Conservation (phyloP, 2,113 vertebrate genomes). For the Marcusenius ussheri region DNA sequence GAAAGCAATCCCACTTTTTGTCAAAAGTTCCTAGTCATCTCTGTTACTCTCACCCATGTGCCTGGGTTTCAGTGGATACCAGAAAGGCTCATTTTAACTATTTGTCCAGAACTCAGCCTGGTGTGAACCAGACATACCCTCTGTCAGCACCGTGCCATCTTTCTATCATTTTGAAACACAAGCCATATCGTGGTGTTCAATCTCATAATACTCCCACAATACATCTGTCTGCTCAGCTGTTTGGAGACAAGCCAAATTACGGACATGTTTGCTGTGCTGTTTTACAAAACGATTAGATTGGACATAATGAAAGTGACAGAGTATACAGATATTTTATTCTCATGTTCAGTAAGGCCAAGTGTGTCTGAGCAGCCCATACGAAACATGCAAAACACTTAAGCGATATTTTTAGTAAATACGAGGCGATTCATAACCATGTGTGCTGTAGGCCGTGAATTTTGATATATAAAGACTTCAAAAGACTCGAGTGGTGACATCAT, state of each 20-base stretch:
- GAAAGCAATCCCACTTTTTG: constrained; percentile 58
- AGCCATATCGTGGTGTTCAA: not conserved
- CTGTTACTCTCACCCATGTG: constrained; percentile 36
- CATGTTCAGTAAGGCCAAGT: not conserved
- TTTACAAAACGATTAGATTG: not conserved
- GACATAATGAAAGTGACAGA: not conserved
- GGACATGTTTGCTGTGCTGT: not conserved
- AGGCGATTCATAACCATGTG: not conserved
- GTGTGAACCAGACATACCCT: constrained; percentile 59
- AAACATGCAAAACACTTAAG: not conserved
- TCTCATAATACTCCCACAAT: not conserved
- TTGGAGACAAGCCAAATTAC: not conserved
- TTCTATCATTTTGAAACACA: constrained; percentile 26
- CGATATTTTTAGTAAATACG: not conserved
- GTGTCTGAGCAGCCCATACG: not conserved
- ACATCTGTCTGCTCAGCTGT: not conserved
- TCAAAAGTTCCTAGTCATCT: constrained; percentile 48
- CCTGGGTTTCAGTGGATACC: constrained; percentile 50
- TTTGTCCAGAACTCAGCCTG: constrained; percentile 67
- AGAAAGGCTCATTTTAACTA: constrained; percentile 66
- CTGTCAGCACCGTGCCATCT: constrained; percentile 58
- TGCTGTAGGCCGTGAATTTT: not conserved
- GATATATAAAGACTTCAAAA: no score
- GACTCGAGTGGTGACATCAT: not conserved
- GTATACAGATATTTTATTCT: not conserved